These are phyloP conservation scores for Bubo bubo DNA, from an alignment of 2,113 vertebrate species.

Conservation along the genomic window DNA sequence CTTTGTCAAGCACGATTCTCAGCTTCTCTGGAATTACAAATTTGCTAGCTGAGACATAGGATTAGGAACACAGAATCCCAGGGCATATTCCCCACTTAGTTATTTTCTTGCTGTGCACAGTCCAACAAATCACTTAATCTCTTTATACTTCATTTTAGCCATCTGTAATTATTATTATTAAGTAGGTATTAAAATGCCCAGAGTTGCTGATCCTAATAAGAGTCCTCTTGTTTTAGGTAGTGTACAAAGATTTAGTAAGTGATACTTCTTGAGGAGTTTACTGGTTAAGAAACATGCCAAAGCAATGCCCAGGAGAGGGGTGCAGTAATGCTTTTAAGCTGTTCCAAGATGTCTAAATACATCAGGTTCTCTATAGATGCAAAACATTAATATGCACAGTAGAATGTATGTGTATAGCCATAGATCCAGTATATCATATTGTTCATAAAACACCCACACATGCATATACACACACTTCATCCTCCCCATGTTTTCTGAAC, in stretches of 20 bases:
- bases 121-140: conserved; percentile 28
- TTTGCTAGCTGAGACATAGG: neutral
- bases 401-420: neutral
- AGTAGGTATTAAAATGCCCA: neutral
- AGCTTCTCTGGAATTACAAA: neutral
- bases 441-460: neutral
- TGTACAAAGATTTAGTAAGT: neutral
- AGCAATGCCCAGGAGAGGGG: neutral
- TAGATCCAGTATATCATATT: neutral
- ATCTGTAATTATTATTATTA: conserved; percentile 39
- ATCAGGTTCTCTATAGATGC: neutral
- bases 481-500: neutral
- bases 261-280: neutral
- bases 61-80: neutral
- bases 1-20: neutral
- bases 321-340: neutral
- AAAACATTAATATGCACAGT: neutral
- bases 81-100: neutral
- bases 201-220: neutral
- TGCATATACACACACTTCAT: neutral
- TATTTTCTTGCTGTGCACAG: neutral
- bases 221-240: neutral
- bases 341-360: neutral
- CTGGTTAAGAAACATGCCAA: neutral
- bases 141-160: neutral